phyloP scores from a whole-genome alignment of 1,140 invertebrate genomes.

The Uloborus diversus region DNA sequence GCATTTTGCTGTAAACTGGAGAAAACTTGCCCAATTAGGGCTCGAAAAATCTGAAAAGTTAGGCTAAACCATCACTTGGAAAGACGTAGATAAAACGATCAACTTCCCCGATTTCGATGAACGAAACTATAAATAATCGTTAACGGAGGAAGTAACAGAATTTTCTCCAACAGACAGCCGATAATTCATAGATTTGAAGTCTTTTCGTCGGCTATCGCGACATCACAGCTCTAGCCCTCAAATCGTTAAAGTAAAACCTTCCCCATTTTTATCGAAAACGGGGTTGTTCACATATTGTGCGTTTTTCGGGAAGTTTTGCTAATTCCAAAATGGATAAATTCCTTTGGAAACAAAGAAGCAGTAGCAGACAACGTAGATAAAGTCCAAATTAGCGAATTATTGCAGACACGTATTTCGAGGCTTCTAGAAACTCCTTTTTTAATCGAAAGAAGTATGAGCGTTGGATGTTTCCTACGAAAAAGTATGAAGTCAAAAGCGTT shows the following conservation, averaged over 20 bases:
- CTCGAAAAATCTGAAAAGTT: conserved; percentile 12
- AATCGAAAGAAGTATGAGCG: too few species aligned
- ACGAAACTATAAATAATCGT: conserved; percentile 20
- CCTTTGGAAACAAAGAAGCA: too few species aligned
- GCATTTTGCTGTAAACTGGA: too few species aligned
- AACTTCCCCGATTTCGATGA: background rate
- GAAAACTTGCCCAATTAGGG: conserved; percentile 4
- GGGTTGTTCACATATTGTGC: background rate
- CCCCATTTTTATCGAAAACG: too few species aligned
- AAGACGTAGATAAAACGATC: background rate
- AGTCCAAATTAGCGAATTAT: too few species aligned
- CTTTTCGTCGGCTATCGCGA: background rate
- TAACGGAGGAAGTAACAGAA: background rate
- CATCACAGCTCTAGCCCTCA: background rate
- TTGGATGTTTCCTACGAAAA: too few species aligned
- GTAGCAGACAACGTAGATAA: too few species aligned
- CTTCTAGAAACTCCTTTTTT: too few species aligned
- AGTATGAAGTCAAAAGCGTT: too few species aligned
- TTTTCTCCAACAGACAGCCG: background rate
- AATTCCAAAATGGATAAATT: too few species aligned
- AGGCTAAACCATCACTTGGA: background rate
- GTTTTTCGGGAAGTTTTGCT: too few species aligned
- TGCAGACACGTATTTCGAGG: too few species aligned
- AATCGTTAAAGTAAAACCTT: background rate
- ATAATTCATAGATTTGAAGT: background rate